Evolutionary conservation across 2,888 invertebrate species (phyloP), one percentile per base, ranked within the genome.

Genomic region (Sturmia bella): DNA sequence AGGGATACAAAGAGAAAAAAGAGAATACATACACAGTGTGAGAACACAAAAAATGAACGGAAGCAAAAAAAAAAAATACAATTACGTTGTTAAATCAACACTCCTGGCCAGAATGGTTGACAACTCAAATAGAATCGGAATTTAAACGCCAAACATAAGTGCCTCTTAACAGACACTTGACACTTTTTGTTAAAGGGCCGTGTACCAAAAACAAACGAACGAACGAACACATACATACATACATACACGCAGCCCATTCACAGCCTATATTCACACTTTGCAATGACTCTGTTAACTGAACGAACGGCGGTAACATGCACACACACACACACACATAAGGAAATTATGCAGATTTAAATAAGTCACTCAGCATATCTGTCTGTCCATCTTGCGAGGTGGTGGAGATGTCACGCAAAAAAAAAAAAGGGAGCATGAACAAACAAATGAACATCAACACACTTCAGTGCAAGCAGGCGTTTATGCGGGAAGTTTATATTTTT

Each of bases 321-420:
- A n/a, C n/a, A n/a, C n/a, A n/a, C n/a, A n/a, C n/a, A n/a, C n/a
- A 63, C 64, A 70, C 64, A 70, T 66, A 72, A 76, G 75, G 80
- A 87, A 86, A 87, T 87, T 87, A 87, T 87, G 87, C 85, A 87
- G 86, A 87, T 87, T 3, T 87, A 86, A 87, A 86, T 85, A 86
- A 85, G 86, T 86, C 86, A 72, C 17, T 84, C n/a, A 19, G 54
- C 54, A 15, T 19, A 32, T 37, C 7, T 68, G 69, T 76, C 68
- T 48, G 68, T 61, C 59, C 61, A 69, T 48, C 32, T 32, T 50
- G 7, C 15, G 24, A 61, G 75, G 43, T 63, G 61, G 37, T 61
- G 45, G 37, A 76, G 61, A 76, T 76, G 61, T 69, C 54, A 63
- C 64, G 59, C 19, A 17, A 43, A 21, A 73, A n/a, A 19, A 52